Evolutionary conservation across 2,888 invertebrate genomes (phyloP).

Genomic region (Latrodectus hesperus): DNA sequence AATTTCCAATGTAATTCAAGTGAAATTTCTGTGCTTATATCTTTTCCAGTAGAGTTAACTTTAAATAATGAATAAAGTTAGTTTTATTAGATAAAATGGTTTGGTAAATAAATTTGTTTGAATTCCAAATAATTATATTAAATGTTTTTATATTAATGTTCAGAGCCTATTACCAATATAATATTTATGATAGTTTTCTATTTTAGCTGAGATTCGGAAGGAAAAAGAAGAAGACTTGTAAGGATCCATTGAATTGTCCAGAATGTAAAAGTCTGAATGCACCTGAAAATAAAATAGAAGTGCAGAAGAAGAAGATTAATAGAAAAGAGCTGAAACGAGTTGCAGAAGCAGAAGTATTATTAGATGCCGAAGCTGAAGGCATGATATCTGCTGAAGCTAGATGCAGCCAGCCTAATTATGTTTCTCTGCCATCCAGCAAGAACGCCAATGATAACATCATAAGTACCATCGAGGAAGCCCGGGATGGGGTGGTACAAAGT

Average conservation of each 20-base stretch:
- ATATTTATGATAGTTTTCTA: neutral
- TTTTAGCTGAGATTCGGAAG: slow-evolving; percentile 42
- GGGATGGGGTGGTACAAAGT: too few relatives aligned
- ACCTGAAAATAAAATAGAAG: slow-evolving; percentile 5
- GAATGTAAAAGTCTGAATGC: slow-evolving; percentile 23
- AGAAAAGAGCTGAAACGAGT: too few relatives aligned
- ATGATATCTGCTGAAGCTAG: slow-evolving; percentile 15
- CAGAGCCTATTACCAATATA: neutral
- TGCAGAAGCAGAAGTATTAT: too few relatives aligned
- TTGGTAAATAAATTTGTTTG: too few relatives aligned
- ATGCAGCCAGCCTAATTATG: slow-evolving; percentile 23
- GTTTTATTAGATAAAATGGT: too few relatives aligned
- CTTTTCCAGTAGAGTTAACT: too few relatives aligned
- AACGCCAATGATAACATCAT: slow-evolving; percentile 4
- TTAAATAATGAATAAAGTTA: too few relatives aligned
- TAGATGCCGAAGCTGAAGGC: neutral
- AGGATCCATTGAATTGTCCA: slow-evolving; percentile 19
- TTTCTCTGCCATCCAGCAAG: slow-evolving; percentile 7
- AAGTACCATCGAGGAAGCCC: neutral
- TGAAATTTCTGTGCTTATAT: too few relatives aligned
- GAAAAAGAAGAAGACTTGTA: slow-evolving; percentile 36
- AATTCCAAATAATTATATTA: too few relatives aligned
- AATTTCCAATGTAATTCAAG: too few relatives aligned
- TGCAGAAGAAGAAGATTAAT: slow-evolving; percentile 9
- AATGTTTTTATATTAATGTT: too few relatives aligned